Base-by-base conservation (phyloP, 2,888 invertebrate species). In the Parnassius apollo region DNA sequence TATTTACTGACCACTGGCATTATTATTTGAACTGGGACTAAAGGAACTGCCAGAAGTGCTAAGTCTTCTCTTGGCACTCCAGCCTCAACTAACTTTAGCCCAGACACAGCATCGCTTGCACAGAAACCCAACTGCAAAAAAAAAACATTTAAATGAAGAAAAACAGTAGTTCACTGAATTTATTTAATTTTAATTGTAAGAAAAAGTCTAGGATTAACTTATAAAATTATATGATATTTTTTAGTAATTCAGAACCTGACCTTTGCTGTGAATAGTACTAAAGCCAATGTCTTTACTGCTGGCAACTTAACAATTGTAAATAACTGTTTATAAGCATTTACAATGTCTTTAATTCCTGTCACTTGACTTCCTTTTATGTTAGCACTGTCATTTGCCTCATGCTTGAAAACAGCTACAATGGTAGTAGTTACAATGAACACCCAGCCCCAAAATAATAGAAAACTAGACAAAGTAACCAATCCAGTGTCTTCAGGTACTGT, bases 61-160 rank as follows among this genome's bases (percentile, higher is more conserved):
- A 99, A 88, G 73, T 96, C 96, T 82, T 99, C 99, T 77, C 98
- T 97, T 0, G 98, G 98, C 57, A 99, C 96, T 12, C 99, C 99
- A 42, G 96, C 96, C 85, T 99, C 99, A 1, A 99, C 96, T 57
- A 99, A 91, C 86, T 99, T 99, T 66, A 99, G 91, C 2, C 97
- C 96, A 22, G 99, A 97, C 0, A 99, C 97, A 25, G 97, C 96
- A 91, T 99, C 99, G 66, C 97, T 96, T 1, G 99, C 98, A 49
- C 98, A 96, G 89, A 99, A 99, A 2, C 98, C 98, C 70, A 98
- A 94, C 97, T 98, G 80, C 64, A 92, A 56, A 1, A 13, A 46
- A 58, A 50, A 10, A 9, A 11, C 18, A 18, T 18, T 18, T 11
- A 10, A 11, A 44, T 11, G 1, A 44, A 10, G 44, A 2, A 44